phyloP scores from a whole-genome alignment of 2,113 vertebrate genomes.

The Dendropsophus ebraccatus region DNA sequence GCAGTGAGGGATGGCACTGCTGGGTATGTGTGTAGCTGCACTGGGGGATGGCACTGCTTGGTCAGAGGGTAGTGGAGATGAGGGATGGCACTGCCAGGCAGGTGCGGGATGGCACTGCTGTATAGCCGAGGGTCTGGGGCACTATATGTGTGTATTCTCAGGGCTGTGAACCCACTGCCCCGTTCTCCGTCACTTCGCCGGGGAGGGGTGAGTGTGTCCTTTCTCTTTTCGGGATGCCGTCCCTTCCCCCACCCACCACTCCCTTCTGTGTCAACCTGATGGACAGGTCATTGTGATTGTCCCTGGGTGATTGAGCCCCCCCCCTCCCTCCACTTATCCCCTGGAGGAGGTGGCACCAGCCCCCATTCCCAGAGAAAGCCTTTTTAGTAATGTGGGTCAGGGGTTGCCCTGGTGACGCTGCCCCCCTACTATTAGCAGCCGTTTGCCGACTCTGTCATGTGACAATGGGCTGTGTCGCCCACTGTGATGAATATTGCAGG shows the following conservation, averaged over 20 bases:
- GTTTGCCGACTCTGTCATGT: not conserved
- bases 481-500: not conserved
- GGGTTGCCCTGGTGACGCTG: slow-evolving; percentile 38
- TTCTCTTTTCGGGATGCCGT: not conserved
- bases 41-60: not conserved
- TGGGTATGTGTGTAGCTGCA: not conserved
- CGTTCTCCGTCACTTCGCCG: not conserved
- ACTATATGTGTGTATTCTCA: not conserved
- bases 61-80: not conserved
- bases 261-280: slow-evolving; percentile 19
- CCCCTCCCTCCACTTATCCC: not conserved
- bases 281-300: slow-evolving; percentile 39
- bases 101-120: not conserved
- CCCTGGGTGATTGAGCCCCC: not conserved
- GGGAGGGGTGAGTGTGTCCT: not conserved
- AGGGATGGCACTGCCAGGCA: no score
- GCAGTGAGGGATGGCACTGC: not conserved
- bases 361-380: not conserved
- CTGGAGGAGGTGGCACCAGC: slow-evolving; percentile 9
- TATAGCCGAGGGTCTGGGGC: not conserved
- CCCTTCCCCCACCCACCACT: not conserved
- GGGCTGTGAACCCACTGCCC: not conserved
- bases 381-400: slow-evolving; percentile 40
- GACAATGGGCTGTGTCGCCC: not conserved
- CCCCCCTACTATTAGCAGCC: not conserved